phyloP scores from a whole-genome alignment of 1,140 invertebrate genomes.

The Apis laboriosa region DNA sequence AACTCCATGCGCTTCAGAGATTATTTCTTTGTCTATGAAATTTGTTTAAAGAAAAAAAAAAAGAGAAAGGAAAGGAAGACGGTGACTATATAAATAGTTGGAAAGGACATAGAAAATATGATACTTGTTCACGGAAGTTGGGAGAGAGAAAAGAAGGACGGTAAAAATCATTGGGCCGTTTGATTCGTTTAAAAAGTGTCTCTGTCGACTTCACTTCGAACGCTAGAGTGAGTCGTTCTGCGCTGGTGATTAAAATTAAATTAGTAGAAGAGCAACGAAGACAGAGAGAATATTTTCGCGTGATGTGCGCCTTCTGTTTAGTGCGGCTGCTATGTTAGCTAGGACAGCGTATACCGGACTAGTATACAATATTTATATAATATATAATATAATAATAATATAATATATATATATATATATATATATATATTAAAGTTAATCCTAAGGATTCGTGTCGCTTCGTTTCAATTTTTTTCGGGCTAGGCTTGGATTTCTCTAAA shows the following conservation, averaged over 20 bases:
- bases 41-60: not conserved
- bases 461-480: constrained; percentile 23
- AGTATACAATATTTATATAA: constrained; percentile 67
- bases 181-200: constrained; percentile 67
- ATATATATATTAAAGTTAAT: constrained; percentile 43
- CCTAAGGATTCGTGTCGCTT: constrained; percentile 50
- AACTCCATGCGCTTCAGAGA: not conserved
- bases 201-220: constrained; percentile 61
- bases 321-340: constrained; percentile 63
- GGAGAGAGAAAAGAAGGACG: not conserved
- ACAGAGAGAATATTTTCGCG: constrained; percentile 5
- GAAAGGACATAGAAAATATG: constrained; percentile 4
- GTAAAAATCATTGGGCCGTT: constrained; percentile 68
- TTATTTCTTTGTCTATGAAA: not conserved
- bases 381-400: constrained; percentile 26
- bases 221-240: constrained; percentile 51
- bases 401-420: constrained; percentile 9
- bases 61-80: not conserved
- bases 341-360: constrained; percentile 74
- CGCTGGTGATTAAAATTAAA: constrained; percentile 44
- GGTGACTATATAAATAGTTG: constrained; percentile 24
- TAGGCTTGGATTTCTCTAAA: constrained; percentile 47
- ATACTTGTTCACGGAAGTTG: constrained; percentile 20
- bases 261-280: constrained; percentile 22
- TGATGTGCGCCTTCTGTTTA: constrained; percentile 26